Evolutionary conservation across 2,113 vertebrate genomes (phyloP).

Genomic region (Ranitomeya imitator): DNA sequence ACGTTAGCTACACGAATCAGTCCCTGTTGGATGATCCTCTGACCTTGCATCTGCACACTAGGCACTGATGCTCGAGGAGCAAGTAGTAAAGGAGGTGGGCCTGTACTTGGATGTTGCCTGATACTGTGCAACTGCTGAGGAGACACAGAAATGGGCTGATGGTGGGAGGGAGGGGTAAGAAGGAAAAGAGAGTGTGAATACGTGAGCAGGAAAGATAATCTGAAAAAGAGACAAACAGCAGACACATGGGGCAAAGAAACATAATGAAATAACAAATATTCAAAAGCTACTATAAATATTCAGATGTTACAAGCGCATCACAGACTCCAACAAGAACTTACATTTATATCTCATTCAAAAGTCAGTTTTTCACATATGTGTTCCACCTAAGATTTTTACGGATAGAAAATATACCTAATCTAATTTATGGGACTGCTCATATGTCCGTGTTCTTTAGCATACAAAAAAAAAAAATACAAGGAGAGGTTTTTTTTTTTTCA

Average conservation of each 20-base stretch:
- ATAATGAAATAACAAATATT: too few relatives aligned
- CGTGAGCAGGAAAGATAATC: background rate
- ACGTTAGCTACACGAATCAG: constrained; percentile 95
- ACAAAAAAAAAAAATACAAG: too few relatives aligned
- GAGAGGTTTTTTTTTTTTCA: too few relatives aligned
- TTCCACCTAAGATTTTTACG: too few relatives aligned
- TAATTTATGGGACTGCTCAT: too few relatives aligned
- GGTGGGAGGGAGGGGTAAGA: constrained; percentile 61
- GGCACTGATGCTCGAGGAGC: constrained; percentile 91
- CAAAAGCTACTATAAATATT: too few relatives aligned
- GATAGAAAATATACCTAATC: too few relatives aligned
- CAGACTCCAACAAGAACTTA: too few relatives aligned
- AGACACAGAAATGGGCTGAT: constrained; percentile 79
- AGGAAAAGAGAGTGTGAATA: background rate
- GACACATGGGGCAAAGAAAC: background rate
- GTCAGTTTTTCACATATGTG: too few relatives aligned
- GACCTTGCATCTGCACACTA: constrained; percentile 92
- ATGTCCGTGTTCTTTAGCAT: too few relatives aligned
- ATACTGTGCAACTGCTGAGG: constrained; percentile 91
- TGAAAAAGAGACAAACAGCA: background rate
- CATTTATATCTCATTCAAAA: too few relatives aligned
- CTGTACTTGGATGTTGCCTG: constrained; percentile 88
- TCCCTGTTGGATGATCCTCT: constrained; percentile 95
- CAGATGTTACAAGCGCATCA: too few relatives aligned
- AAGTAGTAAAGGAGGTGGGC: constrained; percentile 89